These are phyloP conservation scores for Helicorthomorpha holstii DNA, from an alignment of 1,140 invertebrate genomes.

Conservation along the genomic window DNA sequence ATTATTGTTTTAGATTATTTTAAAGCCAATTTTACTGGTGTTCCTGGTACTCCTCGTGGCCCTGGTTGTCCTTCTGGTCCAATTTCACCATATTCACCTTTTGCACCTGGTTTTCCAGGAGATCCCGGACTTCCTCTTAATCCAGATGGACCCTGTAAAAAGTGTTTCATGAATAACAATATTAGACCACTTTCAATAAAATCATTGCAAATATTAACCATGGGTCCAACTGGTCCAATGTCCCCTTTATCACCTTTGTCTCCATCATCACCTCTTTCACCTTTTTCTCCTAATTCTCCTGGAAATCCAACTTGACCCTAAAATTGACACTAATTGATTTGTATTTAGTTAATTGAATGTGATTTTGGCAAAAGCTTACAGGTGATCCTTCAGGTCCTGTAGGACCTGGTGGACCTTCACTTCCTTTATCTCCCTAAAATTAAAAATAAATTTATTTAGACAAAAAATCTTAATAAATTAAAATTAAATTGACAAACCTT, in stretches of 20 bases:
- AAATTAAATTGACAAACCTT: conserved; percentile 1
- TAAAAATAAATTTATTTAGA: no score
- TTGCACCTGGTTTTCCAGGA: no score
- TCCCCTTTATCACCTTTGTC: conserved; percentile 13
- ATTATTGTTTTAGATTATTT: neutral
- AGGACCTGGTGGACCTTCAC: conserved; percentile 20
- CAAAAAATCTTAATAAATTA: no score
- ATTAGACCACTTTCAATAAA: no score
- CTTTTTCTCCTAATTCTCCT: conserved; percentile 17
- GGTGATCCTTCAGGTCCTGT: conserved; percentile 19
- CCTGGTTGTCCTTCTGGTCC: conserved; percentile 26
- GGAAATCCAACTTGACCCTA: conserved; percentile 10
- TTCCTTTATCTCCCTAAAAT: conserved; percentile 13
- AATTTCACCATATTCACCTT: conserved; percentile 27
- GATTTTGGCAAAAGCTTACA: neutral
- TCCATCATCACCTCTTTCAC: conserved; percentile 22
- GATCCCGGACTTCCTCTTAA: no score
- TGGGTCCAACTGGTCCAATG: neutral
- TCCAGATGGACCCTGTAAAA: no score
- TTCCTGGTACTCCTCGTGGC: conserved; percentile 9
- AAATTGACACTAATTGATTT: neutral
- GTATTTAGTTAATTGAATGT: neutral
- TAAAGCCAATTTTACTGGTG: conserved; percentile 1
- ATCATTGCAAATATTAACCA: no score
- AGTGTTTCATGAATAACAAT: no score